Conservation (phyloP, 2,888 invertebrate species). For the Orthosia gracilis region DNA sequence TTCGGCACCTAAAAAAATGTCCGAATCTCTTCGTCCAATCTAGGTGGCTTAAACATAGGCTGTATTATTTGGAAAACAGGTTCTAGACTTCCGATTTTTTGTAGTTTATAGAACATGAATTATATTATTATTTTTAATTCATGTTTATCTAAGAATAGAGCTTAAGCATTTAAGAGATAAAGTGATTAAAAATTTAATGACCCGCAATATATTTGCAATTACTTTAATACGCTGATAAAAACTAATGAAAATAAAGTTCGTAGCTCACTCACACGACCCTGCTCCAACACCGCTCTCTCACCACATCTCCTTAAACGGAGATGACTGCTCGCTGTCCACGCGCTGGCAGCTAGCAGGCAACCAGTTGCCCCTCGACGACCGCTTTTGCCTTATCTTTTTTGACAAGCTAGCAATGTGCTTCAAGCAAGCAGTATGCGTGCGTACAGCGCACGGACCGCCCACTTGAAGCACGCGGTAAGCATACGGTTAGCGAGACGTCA, state of each 20-base stretch:
- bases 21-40: background rate
- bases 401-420: too few species aligned
- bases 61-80: slow-evolving; percentile 14
- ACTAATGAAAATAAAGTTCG: background rate
- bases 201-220: background rate
- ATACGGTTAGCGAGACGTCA: too few species aligned
- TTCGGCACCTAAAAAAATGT: slow-evolving; percentile 1
- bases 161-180: background rate
- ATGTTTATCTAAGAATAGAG: slow-evolving; percentile 2
- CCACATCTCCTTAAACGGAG: too few species aligned
- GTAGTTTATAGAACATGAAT: background rate
- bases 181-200: slow-evolving; percentile 16
- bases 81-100: background rate
- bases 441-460: too few species aligned
- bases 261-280: too few species aligned
- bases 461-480: too few species aligned
- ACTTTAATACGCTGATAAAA: slow-evolving; percentile 15
- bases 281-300: too few species aligned
- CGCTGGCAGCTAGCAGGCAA: too few species aligned
- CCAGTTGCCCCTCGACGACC: too few species aligned
- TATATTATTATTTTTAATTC: slow-evolving; percentile 1
- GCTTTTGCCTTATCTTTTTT: too few species aligned
- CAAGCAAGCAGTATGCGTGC: too few species aligned
- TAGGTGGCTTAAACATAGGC: background rate
- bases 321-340: too few species aligned